Evolutionary conservation across 2,888 invertebrate genomes (phyloP).

Genomic region (Drosophila diplacantha): DNA sequence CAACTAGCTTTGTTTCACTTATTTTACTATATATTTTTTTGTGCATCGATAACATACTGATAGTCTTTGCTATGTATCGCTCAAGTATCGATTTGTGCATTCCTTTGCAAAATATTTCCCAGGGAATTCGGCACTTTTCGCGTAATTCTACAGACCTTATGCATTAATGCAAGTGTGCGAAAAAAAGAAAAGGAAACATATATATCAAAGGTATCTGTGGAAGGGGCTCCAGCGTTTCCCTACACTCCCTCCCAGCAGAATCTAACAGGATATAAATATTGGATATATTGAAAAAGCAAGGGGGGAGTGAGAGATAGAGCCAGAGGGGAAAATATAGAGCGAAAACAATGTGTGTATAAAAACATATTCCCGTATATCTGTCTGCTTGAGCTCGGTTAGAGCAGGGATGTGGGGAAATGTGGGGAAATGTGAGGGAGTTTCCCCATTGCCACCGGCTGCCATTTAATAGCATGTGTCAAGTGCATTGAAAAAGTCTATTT

Average conservation of each 20-base stretch:
- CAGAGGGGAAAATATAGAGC: conserved; percentile 5
- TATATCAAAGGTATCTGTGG: not conserved
- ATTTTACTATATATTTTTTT: not conserved
- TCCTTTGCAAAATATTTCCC: not conserved
- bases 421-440: conserved; percentile 1
- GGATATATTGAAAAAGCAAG: conserved; percentile 42
- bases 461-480: conserved; percentile 73
- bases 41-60: not conserved
- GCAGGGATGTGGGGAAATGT: too few species aligned
- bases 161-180: conserved; percentile 9
- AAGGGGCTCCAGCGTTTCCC: conserved; percentile 4
- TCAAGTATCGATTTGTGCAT: not conserved
- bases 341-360: conserved; percentile 31
- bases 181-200: not conserved
- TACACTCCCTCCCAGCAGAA: conserved; percentile 9
- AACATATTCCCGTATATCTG: conserved; percentile 45
- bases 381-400: conserved; percentile 9
- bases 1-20: too few species aligned
- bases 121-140: conserved; percentile 1
- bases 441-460: conserved; percentile 54
- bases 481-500: conserved; percentile 73
- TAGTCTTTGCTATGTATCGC: not conserved
- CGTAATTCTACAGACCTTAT: not conserved
- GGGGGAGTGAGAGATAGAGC: conserved; percentile 1
- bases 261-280: conserved; percentile 63